These are phyloP conservation scores for Canis aureus DNA, from an alignment of 2,113 vertebrate genomes.

Conservation along the genomic window DNA sequence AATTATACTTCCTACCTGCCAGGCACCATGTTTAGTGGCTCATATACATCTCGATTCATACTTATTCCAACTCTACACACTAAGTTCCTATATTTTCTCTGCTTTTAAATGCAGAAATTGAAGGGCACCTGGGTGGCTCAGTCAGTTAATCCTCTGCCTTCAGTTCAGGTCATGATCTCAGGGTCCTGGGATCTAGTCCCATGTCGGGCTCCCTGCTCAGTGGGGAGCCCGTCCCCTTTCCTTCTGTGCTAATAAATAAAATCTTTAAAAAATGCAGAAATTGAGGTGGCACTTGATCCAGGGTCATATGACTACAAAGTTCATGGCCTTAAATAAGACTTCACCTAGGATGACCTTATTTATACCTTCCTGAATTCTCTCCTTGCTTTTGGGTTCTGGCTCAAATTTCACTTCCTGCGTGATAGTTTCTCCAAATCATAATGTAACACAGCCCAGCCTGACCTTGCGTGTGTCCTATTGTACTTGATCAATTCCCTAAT, in stretches of 20 bases:
- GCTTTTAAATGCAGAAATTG: neutral
- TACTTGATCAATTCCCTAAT: neutral
- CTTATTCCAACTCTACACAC: neutral
- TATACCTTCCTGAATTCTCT: neutral
- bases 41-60: neutral
- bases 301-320: neutral
- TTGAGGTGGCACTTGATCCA: neutral
- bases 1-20: neutral
- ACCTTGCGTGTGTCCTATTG: neutral
- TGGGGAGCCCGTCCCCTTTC: no score
- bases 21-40: fast-evolving
- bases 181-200: no score
- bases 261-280: neutral
- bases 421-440: neutral
- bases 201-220: no score
- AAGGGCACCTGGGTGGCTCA: no score
- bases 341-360: neutral
- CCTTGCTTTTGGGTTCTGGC: neutral
- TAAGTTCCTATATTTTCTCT: neutral
- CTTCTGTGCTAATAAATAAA: no score
- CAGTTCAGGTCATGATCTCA: no score
- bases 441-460: no score
- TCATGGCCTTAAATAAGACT: no score
- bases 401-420: neutral
- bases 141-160: no score